Conservation (phyloP, 1,140 invertebrate species). For the Heliconius congener region DNA sequence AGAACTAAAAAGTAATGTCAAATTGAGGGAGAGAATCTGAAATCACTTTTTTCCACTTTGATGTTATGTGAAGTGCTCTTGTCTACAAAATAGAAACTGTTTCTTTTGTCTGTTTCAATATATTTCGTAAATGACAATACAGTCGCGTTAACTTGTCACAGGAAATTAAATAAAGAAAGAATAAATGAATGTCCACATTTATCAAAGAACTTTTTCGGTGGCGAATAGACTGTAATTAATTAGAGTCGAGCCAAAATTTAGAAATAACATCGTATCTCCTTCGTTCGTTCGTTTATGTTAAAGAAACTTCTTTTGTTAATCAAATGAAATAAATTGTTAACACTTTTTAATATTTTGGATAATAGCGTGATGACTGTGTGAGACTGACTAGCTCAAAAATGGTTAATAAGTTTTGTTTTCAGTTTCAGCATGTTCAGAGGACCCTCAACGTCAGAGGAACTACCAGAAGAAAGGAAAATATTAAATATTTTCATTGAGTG, state of each 20-base stretch:
- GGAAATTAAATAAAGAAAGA: constrained; percentile 11
- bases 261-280: neutral
- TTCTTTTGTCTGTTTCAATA: constrained; percentile 1
- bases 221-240: constrained; percentile 2
- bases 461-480: too few relatives aligned
- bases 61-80: neutral
- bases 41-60: neutral
- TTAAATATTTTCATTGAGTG: too few relatives aligned
- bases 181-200: constrained; percentile 1
- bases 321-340: neutral
- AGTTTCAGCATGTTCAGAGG: too few relatives aligned
- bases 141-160: constrained; percentile 5
- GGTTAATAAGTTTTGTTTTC: too few relatives aligned
- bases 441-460: too few relatives aligned
- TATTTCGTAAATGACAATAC: constrained; percentile 1
- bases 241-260: neutral
- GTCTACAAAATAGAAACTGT: neutral
- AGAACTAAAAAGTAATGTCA: neutral
- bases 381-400: too few relatives aligned
- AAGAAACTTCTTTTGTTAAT: neutral
- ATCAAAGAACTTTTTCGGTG: neutral
- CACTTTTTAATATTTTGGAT: neutral
- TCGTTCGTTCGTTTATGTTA: neutral
- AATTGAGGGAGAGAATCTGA: neutral
- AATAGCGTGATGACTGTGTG: too few relatives aligned